A percentile compares a stretch with the other conserved stretches of the same genome.
phyloP scores from a whole-genome alignment of 2,888 invertebrate species.

The Lasioglossum figueresi region DNA sequence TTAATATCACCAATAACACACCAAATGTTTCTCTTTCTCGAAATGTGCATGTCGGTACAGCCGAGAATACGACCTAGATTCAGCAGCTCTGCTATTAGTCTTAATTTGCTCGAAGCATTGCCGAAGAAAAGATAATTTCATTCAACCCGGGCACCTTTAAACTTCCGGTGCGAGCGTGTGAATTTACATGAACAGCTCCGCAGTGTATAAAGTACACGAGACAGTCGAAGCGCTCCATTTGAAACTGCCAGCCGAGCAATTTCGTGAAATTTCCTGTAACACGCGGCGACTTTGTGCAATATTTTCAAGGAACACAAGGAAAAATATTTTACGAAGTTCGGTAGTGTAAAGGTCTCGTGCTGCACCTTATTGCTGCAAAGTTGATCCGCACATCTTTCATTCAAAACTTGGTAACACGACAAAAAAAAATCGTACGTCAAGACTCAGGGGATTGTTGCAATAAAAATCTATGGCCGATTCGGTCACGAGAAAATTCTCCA shows the following conservation, averaged over 20 bases:
- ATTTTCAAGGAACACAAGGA: neutral
- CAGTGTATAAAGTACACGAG: neutral
- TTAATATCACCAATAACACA: neutral
- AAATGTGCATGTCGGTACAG: neutral
- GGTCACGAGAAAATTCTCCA: too few relatives aligned
- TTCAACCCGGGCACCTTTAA: neutral
- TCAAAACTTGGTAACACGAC: neutral
- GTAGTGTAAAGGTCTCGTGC: neutral
- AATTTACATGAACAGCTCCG: neutral
- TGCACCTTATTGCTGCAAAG: neutral
- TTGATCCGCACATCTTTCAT: neutral
- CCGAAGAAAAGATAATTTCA: constrained; percentile 4
- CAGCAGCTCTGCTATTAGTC: neutral
- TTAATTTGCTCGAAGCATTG: neutral
- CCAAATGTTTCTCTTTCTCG: neutral
- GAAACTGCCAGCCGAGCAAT: neutral
- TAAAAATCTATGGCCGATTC: too few relatives aligned
- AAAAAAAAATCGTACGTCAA: neutral
- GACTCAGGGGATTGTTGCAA: neutral
- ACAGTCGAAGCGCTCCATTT: neutral
- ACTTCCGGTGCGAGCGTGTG: neutral
- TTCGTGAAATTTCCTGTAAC: neutral
- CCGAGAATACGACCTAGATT: neutral
- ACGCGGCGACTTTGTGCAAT: neutral
- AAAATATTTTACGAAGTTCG: neutral